phyloP scores from a whole-genome alignment of 1,140 invertebrate species.

The Andricus grossulariae region DNA sequence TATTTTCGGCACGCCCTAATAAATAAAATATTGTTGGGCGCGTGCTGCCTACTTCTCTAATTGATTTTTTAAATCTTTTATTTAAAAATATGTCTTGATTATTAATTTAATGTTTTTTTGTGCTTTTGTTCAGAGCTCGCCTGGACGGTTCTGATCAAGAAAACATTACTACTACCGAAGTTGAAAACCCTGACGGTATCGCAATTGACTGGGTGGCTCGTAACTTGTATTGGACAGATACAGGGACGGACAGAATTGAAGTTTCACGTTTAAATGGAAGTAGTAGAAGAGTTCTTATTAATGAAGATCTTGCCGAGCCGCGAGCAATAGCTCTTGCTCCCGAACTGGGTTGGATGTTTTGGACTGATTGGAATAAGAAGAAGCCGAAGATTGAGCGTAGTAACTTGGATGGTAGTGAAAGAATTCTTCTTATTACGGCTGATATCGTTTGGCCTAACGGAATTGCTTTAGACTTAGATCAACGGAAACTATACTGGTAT shows the following conservation, averaged over 20 bases:
- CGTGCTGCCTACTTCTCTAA: too few species aligned
- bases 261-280: constrained; percentile 88
- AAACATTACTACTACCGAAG: constrained; percentile 86
- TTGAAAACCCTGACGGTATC: constrained; percentile 90
- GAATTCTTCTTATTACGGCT: constrained; percentile 86
- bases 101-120: constrained; percentile 30
- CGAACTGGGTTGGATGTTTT: constrained; percentile 91
- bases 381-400: constrained; percentile 94
- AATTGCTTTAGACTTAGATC: constrained; percentile 90
- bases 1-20: too few species aligned
- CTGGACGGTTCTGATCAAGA: constrained; percentile 85
- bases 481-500: constrained; percentile 90
- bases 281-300: constrained; percentile 86
- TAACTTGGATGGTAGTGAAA: constrained; percentile 89
- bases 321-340: constrained; percentile 89
- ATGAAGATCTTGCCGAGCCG: constrained; percentile 86
- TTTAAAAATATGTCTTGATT: neutral
- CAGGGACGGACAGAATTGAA: constrained; percentile 91
- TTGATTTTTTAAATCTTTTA: too few species aligned
- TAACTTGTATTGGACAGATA: constrained; percentile 96
- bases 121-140: constrained; percentile 70
- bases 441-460: constrained; percentile 96
- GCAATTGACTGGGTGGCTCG: constrained; percentile 93
- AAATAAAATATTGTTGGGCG: too few species aligned
- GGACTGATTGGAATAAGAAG: constrained; percentile 96